Base-by-base conservation (phyloP, 2,888 invertebrate genomes). In the Eupithecia vulgata region DNA sequence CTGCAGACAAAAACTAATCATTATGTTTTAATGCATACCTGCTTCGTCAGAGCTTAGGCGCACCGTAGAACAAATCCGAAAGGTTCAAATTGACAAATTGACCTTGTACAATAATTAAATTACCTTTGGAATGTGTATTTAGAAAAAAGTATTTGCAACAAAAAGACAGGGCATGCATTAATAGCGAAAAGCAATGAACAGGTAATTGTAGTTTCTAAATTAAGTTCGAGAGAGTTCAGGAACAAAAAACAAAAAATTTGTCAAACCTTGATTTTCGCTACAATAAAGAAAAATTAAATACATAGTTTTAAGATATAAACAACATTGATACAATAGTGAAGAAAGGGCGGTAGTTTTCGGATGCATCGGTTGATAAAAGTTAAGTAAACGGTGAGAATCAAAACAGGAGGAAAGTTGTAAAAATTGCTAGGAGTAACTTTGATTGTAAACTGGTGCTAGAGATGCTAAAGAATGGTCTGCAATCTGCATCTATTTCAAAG, bases 291-390 rank as follows among this genome's bases (percentile, higher is more conserved):
- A 79, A 61, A 34, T 57, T 3, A 65, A 78, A 82, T 80, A 82
- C 79, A 78, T 76, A 81, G 68, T 76, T 81, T 77, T 76, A 80
- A 80, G 81, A 80, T 81, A 87, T 84, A 88, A 86, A 92, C 90
- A 92, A 94, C 94, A 94, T 93, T 93, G 93, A 93, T 91, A 94
- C 94, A 94, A 93, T 94, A 94, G 94, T 94, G 91, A 93, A 92
- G 91, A 92, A 87, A 91, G 93, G 94, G 93, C 94, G 94, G 94
- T 91, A 93, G 91, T 89, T 85, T 87, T 91, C 88, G 88, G 90
- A 91, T 91, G 91, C 91, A 91, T 87, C 89, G 87, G 87, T 86
- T 87, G 85, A 84, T 87, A 87, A 83, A 85, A 84, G 87, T 85
- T 76, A 84, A 83, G 82, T 82, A 69, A 77, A 78, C 79, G 78